Evolutionary conservation across 2,888 invertebrate species (phyloP).

Genomic region (Nasonia oneida): DNA sequence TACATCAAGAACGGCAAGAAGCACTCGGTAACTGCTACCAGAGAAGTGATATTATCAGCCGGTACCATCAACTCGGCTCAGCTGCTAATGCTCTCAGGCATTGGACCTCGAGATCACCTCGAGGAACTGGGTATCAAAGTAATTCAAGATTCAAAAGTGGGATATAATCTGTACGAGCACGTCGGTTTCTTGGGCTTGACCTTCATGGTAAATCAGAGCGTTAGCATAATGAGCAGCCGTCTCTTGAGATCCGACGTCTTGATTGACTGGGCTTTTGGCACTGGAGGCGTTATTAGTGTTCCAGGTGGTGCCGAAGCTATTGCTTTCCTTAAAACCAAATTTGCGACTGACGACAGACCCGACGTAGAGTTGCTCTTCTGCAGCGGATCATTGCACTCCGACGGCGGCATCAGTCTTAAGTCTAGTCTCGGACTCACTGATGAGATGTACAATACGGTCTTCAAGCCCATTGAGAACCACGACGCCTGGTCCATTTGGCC

Average conservation of each 20-base stretch:
- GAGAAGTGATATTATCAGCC: conserved; percentile 84
- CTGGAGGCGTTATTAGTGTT: conserved; percentile 75
- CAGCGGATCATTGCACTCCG: conserved; percentile 80
- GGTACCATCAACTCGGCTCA: conserved; percentile 92
- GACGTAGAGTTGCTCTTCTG: conserved; percentile 80
- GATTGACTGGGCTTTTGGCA: conserved; percentile 74
- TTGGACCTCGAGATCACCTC: conserved; percentile 84
- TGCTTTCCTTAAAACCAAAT: conserved; percentile 78
- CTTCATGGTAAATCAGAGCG: conserved; percentile 82
- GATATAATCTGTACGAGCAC: conserved; percentile 85
- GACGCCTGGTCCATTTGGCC: conserved; percentile 83
- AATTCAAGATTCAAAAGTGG: conserved; percentile 84
- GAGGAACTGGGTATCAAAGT: conserved; percentile 82
- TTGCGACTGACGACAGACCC: conserved; percentile 74
- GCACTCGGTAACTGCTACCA: conserved; percentile 81
- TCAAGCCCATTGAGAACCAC: conserved; percentile 77
- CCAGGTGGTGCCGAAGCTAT: conserved; percentile 79
- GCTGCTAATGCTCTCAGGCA: conserved; percentile 84
- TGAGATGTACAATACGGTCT: conserved; percentile 78
- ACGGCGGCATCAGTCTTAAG: conserved; percentile 78
- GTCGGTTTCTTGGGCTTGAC: conserved; percentile 85
- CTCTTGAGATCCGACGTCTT: conserved; percentile 69
- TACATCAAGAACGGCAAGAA: conserved; percentile 81
- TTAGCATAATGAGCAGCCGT: conserved; percentile 80
- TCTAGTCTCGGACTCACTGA: conserved; percentile 75